Conservation (phyloP, 2,113 vertebrate species). For the Psephotus haematonotus region DNA sequence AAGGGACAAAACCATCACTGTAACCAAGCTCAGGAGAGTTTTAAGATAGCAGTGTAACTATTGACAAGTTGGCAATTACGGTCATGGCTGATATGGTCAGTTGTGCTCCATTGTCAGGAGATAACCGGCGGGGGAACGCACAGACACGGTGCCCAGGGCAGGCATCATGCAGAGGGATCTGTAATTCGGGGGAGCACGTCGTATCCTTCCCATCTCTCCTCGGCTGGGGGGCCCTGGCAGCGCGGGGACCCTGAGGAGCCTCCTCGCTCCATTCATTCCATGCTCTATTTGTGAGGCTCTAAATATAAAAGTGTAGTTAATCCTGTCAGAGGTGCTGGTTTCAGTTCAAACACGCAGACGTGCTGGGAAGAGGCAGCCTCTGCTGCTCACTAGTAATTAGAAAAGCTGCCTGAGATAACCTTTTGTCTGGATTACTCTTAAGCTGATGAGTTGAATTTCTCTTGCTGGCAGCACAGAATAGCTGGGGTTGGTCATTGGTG, state of each 20-base stretch:
- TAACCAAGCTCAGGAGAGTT: background rate
- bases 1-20: background rate
- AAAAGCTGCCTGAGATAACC: background rate
- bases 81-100: background rate
- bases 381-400: background rate
- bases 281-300: accelerated
- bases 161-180: accelerated
- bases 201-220: background rate
- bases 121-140: accelerated
- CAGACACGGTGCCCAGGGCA: accelerated
- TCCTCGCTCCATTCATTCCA: accelerated
- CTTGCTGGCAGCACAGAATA: background rate
- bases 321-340: background rate
- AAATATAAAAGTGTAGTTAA: background rate
- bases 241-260: background rate
- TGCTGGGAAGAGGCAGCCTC: background rate
- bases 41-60: background rate
- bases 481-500: background rate
- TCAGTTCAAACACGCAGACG: background rate
- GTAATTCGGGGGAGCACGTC: accelerated
- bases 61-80: background rate
- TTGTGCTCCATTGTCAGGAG: background rate
- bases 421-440: background rate
- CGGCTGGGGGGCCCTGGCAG: background rate
- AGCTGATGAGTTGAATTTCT: background rate